Evolutionary conservation across 2,888 invertebrate species (phyloP).

Genomic region (Sinelater perroti): DNA sequence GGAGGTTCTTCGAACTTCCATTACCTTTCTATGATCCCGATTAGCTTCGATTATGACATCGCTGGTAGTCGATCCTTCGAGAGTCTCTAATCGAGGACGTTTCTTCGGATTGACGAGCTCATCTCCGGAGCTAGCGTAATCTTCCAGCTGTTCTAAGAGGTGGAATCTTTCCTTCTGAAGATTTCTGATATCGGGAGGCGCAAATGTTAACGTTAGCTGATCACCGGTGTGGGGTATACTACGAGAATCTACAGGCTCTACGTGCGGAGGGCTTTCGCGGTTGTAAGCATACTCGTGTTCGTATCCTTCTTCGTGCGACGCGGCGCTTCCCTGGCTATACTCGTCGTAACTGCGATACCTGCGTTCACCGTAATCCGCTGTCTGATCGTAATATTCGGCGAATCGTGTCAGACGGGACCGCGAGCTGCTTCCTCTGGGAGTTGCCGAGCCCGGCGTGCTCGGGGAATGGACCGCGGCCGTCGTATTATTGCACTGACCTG

Average conservation of each 20-base stretch:
- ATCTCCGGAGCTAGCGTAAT: constrained; percentile 76
- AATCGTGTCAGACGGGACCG: constrained; percentile 61
- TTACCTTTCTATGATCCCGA: constrained; percentile 59
- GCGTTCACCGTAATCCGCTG: constrained; percentile 64
- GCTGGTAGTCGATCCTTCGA: constrained; percentile 51
- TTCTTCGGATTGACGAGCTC: constrained; percentile 73
- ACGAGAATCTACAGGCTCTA: constrained; percentile 55
- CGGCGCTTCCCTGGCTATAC: constrained; percentile 75
- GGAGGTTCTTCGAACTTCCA: constrained; percentile 65
- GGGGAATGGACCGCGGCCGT: constrained; percentile 65
- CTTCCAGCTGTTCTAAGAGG: constrained; percentile 74
- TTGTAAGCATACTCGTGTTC: constrained; percentile 60
- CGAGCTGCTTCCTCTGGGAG: constrained; percentile 60
- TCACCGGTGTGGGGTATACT: constrained; percentile 61
- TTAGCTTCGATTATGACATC: constrained; percentile 60
- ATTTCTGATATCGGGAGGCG: constrained; percentile 70
- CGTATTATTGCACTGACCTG: constrained; percentile 57
- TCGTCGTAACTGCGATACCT: constrained; percentile 75
- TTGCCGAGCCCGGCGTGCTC: constrained; percentile 61
- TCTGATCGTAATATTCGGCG: constrained; percentile 62
- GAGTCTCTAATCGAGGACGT: constrained; percentile 69
- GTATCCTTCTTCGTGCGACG: constrained; percentile 70
- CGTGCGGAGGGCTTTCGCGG: constrained; percentile 60
- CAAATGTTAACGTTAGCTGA: constrained; percentile 47
- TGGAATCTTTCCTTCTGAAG: constrained; percentile 76